A percentile compares a stretch with the other conserved stretches of the same genome.
phyloP scores from a whole-genome alignment of 2,888 invertebrate genomes.

The Drosophila robusta region DNA sequence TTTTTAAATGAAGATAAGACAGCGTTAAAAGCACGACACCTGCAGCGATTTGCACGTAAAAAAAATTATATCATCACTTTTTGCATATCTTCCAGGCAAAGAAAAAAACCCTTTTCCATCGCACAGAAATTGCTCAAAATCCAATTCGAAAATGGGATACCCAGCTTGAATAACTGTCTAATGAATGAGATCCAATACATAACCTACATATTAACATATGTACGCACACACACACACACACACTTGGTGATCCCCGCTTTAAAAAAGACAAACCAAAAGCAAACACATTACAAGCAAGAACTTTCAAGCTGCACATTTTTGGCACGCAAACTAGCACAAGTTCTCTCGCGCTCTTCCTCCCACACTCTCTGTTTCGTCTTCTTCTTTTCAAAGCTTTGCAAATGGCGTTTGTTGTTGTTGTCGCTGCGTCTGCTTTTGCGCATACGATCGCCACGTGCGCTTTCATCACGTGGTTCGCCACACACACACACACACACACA shows the following conservation, averaged over 20 bases:
- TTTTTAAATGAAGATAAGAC: too few species aligned
- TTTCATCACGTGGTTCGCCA: slow-evolving; percentile 48
- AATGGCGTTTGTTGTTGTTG: slow-evolving; percentile 4
- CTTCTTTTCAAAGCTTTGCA: slow-evolving; percentile 20
- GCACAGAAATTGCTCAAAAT: too few species aligned
- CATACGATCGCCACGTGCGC: slow-evolving; percentile 51
- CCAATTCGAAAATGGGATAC: too few species aligned
- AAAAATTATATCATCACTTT: too few species aligned
- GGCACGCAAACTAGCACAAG: slow-evolving; percentile 11
- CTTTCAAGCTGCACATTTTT: slow-evolving; percentile 29
- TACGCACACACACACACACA: neutral
- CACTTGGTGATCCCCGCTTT: slow-evolving; percentile 1
- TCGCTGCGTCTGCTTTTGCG: slow-evolving; percentile 19
- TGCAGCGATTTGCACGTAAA: too few species aligned
- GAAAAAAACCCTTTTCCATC: too few species aligned
- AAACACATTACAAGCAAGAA: slow-evolving; percentile 1
- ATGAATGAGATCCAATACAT: neutral
- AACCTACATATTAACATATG: neutral
- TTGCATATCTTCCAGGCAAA: too few species aligned
- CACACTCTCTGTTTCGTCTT: neutral
- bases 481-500: neutral
- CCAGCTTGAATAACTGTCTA: neutral
- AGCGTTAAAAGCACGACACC: too few species aligned
- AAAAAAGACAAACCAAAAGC: slow-evolving; percentile 1
- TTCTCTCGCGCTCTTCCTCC: neutral